Evolutionary conservation across 2,888 invertebrate genomes (phyloP).

Genomic region (Shargacucullia verbasci): DNA sequence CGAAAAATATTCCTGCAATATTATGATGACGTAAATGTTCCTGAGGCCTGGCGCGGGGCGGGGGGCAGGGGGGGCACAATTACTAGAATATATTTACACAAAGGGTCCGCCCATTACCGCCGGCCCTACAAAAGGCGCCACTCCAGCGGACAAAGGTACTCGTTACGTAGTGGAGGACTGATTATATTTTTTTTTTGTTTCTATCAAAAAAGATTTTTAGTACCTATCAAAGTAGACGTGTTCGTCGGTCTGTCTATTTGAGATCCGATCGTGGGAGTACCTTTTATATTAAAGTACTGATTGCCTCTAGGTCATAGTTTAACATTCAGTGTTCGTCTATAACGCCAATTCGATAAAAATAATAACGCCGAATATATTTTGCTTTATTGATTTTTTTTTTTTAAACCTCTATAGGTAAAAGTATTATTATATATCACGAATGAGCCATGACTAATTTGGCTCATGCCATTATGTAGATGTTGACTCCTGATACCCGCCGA

Average conservation of each 20-base stretch:
- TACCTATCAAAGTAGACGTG: conserved; percentile 51
- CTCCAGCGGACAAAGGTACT: conserved; percentile 73
- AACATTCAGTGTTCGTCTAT: background rate
- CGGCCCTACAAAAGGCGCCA: conserved; percentile 61
- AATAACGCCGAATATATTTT: too few relatives aligned
- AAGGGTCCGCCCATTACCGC: conserved; percentile 67
- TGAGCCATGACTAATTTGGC: too few relatives aligned
- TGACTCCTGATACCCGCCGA: too few relatives aligned
- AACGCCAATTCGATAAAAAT: background rate
- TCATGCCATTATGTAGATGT: too few relatives aligned
- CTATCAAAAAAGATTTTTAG: conserved; percentile 71
- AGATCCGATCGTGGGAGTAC: conserved; percentile 12
- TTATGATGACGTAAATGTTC: conserved; percentile 58
- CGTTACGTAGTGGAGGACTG: conserved; percentile 71
- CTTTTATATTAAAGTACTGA: conserved; percentile 8
- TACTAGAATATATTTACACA: conserved; percentile 73
- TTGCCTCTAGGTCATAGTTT: background rate
- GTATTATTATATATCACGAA: too few relatives aligned
- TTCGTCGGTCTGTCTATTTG: conserved; percentile 10
- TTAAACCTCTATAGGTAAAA: too few relatives aligned
- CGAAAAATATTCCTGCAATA: conserved; percentile 50
- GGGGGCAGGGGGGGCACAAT: conserved; percentile 59
- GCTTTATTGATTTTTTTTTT: too few relatives aligned
- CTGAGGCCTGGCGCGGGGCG: conserved; percentile 37
- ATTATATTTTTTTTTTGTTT: conserved; percentile 73